These are phyloP conservation scores for Neogobius melanostomus DNA, from an alignment of 2,113 vertebrate genomes.

Conservation along the genomic window DNA sequence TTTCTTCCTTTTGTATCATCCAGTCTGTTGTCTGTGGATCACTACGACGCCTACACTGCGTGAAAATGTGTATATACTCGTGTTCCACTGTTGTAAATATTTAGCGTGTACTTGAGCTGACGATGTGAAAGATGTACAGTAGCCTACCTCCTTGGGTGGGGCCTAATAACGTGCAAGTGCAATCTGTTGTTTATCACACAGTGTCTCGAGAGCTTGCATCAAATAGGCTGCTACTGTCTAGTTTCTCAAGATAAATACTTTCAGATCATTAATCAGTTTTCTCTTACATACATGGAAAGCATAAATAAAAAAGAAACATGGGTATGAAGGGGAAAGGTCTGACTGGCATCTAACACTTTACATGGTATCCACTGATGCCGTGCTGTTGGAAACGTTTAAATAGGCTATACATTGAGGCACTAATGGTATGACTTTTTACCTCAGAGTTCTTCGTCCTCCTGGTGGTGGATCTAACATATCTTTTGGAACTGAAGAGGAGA, in stretches of 20 bases:
- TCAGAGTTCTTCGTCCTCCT: conserved; percentile 91
- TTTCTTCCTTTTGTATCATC: not conserved
- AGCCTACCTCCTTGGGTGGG: not conserved
- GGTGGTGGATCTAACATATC: conserved; percentile 94
- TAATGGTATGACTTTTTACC: not conserved
- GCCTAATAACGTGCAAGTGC: not conserved
- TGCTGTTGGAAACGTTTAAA: not conserved
- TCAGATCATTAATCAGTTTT: too few species aligned
- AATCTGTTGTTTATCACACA: not conserved
- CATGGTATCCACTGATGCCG: not conserved
- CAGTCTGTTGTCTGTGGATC: not conserved
- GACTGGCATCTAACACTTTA: not conserved
- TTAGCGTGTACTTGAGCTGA: too few species aligned
- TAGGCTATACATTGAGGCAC: not conserved
- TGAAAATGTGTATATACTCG: too few species aligned
- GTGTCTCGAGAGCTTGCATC: too few species aligned
- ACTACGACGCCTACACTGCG: not conserved
- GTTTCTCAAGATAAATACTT: too few species aligned
- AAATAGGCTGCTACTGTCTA: too few species aligned
- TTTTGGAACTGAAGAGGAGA: conserved; percentile 85
- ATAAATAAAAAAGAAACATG: too few species aligned
- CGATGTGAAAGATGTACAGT: not conserved
- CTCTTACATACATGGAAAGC: too few species aligned
- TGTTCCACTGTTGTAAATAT: too few species aligned
- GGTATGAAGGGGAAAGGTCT: not conserved